phyloP scores from a whole-genome alignment of 2,797 vertebrate species.

The Columba guinea region DNA sequence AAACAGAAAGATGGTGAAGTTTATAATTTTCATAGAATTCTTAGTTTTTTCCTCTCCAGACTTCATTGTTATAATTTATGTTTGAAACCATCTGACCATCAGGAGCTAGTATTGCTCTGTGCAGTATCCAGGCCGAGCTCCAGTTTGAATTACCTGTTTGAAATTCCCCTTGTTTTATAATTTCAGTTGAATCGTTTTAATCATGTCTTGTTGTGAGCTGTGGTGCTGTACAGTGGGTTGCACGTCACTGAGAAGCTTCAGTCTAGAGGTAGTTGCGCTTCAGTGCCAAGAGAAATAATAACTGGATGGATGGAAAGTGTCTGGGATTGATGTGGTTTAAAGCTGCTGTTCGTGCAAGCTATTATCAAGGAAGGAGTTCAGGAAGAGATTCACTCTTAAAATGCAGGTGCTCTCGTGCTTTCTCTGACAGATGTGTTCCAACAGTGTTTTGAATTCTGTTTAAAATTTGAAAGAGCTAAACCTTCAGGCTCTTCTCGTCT shows the following conservation, averaged over 20 bases:
- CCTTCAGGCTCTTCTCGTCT: slow-evolving; percentile 77
- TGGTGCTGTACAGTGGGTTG: background rate
- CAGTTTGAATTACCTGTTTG: background rate
- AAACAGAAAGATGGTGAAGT: background rate
- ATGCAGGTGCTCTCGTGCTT: slow-evolving; percentile 75
- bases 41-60: background rate
- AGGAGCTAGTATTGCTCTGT: background rate
- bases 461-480: slow-evolving; percentile 78
- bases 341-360: slow-evolving; percentile 73
- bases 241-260: slow-evolving; percentile 19
- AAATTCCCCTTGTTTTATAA: slow-evolving; percentile 14
- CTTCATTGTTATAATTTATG: background rate
- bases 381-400: slow-evolving; percentile 67
- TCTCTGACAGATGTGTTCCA: slow-evolving; percentile 75
- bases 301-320: slow-evolving; percentile 47
- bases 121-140: background rate
- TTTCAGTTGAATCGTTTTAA: slow-evolving; percentile 32
- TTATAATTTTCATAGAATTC: background rate
- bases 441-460: slow-evolving; percentile 77
- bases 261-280: slow-evolving; percentile 33
- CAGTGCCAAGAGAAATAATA: slow-evolving; percentile 57
- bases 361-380: slow-evolving; percentile 73
- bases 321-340: slow-evolving; percentile 75
- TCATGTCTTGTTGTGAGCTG: background rate
- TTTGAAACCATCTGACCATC: background rate